A percentile compares a stretch with the other conserved stretches of the same genome.
phyloP scores from a whole-genome alignment of 2,888 invertebrate genomes.

The Panopea generosa region DNA sequence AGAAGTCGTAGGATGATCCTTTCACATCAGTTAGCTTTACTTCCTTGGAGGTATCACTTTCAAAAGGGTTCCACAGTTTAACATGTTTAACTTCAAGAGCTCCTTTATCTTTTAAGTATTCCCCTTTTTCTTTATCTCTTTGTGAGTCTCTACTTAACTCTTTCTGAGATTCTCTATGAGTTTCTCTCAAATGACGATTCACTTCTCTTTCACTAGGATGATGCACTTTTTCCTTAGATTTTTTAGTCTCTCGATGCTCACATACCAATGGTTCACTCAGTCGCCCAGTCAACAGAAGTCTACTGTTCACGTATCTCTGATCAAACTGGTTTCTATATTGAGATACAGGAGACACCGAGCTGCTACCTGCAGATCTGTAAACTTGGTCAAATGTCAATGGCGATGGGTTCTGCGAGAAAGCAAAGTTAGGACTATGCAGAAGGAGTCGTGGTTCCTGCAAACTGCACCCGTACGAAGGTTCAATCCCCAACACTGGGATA shows the following conservation, averaged over 20 bases:
- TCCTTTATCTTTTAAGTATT: no score
- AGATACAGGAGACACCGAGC: constrained; percentile 55
- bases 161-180: neutral
- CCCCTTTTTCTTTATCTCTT: no score
- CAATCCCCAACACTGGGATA: constrained; percentile 47
- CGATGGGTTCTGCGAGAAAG: constrained; percentile 56
- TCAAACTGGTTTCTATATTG: constrained; percentile 59
- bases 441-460: constrained; percentile 51
- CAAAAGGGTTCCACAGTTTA: constrained; percentile 59
- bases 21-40: neutral
- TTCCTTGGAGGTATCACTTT: constrained; percentile 15
- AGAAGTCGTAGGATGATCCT: neutral
- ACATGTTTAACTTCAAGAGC: constrained; percentile 12
- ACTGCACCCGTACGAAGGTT: constrained; percentile 52
- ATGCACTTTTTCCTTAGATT: constrained; percentile 2
- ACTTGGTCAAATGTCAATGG: constrained; percentile 63
- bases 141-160: no score
- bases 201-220: no score
- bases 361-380: constrained; percentile 48
- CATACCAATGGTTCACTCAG: constrained; percentile 38
- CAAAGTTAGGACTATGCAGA: constrained; percentile 57
- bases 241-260: constrained; percentile 1
- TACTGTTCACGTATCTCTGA: constrained; percentile 40
- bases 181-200: neutral
- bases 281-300: constrained; percentile 35